Base-by-base conservation (phyloP, 2,888 invertebrate species). In the Drosophila nr. medialis region DNA sequence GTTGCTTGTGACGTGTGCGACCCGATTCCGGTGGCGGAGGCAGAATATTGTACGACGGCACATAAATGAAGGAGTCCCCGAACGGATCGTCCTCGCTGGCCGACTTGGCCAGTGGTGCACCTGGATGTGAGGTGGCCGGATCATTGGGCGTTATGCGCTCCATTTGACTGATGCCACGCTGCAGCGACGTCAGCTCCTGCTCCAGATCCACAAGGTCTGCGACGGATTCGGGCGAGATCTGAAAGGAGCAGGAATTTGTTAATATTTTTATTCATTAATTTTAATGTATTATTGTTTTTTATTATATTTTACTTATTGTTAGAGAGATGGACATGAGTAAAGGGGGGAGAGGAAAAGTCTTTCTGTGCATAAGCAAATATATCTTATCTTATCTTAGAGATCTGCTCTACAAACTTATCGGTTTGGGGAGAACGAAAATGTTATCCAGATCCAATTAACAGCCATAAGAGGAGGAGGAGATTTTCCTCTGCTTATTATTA, bases 151-250 rank as follows among this genome's bases (percentile, higher is more conserved):
- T 97, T 40, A 97, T 96, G 67, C 96, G 95, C 92, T 97, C 97
- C 94, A 98, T 97, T 93, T 98, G 97, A 80, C 96, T 96, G 74
- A 98, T 95, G 2, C 98, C 98, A 81, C 97, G 95, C 91, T 98
- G 96, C 85, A 98, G 93, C 67, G 97, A 97, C 91, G 96, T 96
- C 72, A 98, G 93, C 93, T 98, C 98, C 88, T 97, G 96, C 92
- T 98, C 98, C 77, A 98, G 93, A 93, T 97, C 98, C 21, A 98
- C 96, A 72, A 98, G 94, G 93, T 98, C 97, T 2, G 97, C 97
- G 40, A 97, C 97, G 48, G 93, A 93, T 78, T 93, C 93, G 0
- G 93, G 93, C n/a, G 93, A 93, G 72, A 93, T 91, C 93, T 93
- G 36, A 11, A 74, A 61, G n/a, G 32, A 24, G 7, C 8, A 1